Base-by-base conservation (phyloP, 1,140 invertebrate species). In the Melitaea cinxia region DNA sequence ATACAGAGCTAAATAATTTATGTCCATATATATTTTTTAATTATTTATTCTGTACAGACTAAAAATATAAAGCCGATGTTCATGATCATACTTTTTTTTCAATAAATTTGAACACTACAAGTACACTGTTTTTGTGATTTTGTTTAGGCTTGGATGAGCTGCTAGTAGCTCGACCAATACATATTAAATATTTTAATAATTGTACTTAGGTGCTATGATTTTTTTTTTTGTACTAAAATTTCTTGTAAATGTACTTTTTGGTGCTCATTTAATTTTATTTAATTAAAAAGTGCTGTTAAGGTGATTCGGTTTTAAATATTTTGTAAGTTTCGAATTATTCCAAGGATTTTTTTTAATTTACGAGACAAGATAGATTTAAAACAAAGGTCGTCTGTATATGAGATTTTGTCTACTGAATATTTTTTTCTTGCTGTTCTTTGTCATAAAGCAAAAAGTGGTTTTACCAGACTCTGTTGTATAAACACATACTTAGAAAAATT, bases 181-280 rank as follows among this genome's bases (percentile, higher is more conserved):
- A 37, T 30, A 56, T 21, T 42, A 17, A 26, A 26, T 39, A 23
- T 15, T 21, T 23, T 23, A 23, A 12, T 56, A 28, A 42, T 56
- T 26, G 54, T 56, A 56, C 54, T 24, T 10, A 56, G 54, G 54
- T 56, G 54, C 54, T 56, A 30, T 54, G 19, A 47, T 0, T 56
- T 19, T 23, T 26, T 26, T 28, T 42, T 47, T 23, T 47, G 54
- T 42, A 39, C 54, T 26, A 56, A 47, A 42, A 42, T 56, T 7
- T 52, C 42, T 33, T 37, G 39, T 42, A 26, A 42, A 42, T 24
- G 42, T 42, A 42, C 4, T 56, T 56, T 56, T 55, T 56, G 54
- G 54, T 56, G 54, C 54, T 56, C 54, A 56, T 45, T 21, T 47
- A 47, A 47, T 47, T 47, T 42, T 21, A 47, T 12, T 47, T 47